phyloP scores from a whole-genome alignment of 2,113 vertebrate genomes.

The Corythornis cristatus region DNA sequence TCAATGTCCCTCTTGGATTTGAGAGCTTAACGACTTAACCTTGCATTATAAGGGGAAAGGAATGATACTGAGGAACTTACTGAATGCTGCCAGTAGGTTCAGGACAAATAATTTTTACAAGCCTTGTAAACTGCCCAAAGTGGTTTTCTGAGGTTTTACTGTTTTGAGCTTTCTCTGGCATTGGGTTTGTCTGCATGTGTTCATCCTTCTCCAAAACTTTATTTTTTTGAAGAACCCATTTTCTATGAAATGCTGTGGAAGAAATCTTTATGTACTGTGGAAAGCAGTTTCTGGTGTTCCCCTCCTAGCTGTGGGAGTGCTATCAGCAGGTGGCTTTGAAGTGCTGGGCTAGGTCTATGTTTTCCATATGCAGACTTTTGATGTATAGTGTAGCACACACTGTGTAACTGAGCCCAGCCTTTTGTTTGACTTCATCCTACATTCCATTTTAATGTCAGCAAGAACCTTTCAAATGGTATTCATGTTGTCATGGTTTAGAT shows the following conservation, averaged over 20 bases:
- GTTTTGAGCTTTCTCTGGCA: background rate
- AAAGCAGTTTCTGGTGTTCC: background rate
- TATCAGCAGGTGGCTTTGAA: background rate
- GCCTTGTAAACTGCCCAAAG: background rate
- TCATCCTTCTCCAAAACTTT: background rate
- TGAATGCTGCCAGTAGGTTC: background rate
- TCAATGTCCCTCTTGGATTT: background rate
- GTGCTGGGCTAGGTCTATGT: background rate
- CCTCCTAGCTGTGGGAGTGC: fast-evolving
- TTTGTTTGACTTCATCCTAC: background rate
- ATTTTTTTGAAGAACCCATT: background rate
- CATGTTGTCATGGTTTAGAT: background rate
- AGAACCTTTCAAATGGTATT: background rate
- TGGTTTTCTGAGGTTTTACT: background rate
- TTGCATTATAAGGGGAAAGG: background rate
- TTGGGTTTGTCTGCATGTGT: background rate
- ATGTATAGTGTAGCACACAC: fast-evolving
- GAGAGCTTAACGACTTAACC: background rate
- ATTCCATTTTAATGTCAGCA: background rate
- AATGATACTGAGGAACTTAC: background rate
- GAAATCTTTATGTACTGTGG: background rate
- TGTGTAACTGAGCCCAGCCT: background rate
- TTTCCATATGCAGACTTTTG: background rate
- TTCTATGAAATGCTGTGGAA: background rate
- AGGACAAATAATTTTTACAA: background rate